A percentile compares a stretch with the other conserved stretches of the same genome.
Conservation (phyloP, 2,797 vertebrate genomes). For the Enteromius argenteus region DNA sequence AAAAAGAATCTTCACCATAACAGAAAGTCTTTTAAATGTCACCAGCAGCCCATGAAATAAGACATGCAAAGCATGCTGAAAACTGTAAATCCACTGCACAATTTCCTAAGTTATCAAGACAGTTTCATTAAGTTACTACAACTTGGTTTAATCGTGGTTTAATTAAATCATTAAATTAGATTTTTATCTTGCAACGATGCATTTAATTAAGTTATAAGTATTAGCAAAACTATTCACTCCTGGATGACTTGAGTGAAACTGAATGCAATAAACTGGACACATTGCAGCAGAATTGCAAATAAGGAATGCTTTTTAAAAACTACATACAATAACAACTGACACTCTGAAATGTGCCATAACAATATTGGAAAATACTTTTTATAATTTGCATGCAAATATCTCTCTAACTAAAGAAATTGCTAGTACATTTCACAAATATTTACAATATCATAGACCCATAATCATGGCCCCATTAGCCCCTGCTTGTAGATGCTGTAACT, state of each 20-base stretch:
- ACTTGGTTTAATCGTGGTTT: background rate
- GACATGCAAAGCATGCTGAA: background rate
- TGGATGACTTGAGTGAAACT: background rate
- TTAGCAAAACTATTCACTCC: background rate
- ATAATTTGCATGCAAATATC: background rate
- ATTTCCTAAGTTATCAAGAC: background rate
- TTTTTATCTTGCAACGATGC: background rate
- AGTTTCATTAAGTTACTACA: background rate
- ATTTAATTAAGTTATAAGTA: background rate
- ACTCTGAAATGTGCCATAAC: background rate
- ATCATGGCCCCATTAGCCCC: background rate
- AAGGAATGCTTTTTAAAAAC: background rate
- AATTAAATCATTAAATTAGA: background rate
- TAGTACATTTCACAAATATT: no score
- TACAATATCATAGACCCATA: no score
- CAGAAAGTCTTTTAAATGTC: background rate
- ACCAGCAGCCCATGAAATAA: background rate
- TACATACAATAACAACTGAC: background rate
- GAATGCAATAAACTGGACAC: background rate
- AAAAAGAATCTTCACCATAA: background rate
- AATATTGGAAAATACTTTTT: background rate
- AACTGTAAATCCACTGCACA: background rate
- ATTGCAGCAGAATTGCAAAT: background rate
- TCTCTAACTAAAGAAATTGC: no score
- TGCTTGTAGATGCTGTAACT: background rate